Conservation (phyloP, 1,140 invertebrate genomes). For the Drosophila lacteicornis region DNA sequence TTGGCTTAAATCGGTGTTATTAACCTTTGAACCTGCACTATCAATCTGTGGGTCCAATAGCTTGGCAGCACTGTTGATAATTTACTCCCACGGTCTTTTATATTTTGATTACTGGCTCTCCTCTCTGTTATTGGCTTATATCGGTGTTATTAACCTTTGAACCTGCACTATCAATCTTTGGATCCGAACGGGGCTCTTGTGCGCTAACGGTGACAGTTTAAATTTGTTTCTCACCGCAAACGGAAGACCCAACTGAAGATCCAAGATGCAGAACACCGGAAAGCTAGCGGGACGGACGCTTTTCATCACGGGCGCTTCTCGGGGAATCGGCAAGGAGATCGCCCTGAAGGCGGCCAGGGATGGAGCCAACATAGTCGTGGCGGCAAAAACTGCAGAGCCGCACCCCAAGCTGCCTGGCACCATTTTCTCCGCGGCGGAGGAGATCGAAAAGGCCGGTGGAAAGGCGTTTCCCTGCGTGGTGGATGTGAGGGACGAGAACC, state of each 20-base stretch:
- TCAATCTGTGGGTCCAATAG: constrained; percentile 61
- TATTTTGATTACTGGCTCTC: neutral
- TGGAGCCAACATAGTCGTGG: constrained; percentile 97
- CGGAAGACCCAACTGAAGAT: constrained; percentile 27
- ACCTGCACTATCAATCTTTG: constrained; percentile 75
- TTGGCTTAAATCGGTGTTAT: constrained; percentile 24
- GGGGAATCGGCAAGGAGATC: constrained; percentile 99
- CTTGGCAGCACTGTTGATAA: neutral
- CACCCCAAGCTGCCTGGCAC: constrained; percentile 99
- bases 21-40: constrained; percentile 55
- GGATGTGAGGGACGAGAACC: constrained; percentile 95
- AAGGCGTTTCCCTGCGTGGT: constrained; percentile 96
- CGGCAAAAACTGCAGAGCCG: constrained; percentile 97
- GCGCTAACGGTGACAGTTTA: constrained; percentile 33
- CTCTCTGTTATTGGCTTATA: constrained; percentile 34
- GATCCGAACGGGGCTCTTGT: constrained; percentile 12
- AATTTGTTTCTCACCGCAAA: constrained; percentile 12
- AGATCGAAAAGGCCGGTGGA: constrained; percentile 91
- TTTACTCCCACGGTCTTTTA: neutral
- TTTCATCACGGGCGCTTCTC: constrained; percentile 98
- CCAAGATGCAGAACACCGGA: constrained; percentile 86
- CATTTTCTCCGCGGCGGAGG: constrained; percentile 98
- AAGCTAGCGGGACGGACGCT: constrained; percentile 96
- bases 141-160: constrained; percentile 14
- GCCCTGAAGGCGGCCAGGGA: constrained; percentile 97